phyloP scores from a whole-genome alignment of 2,888 invertebrate species.

The Stenchaetothrips biformis region DNA sequence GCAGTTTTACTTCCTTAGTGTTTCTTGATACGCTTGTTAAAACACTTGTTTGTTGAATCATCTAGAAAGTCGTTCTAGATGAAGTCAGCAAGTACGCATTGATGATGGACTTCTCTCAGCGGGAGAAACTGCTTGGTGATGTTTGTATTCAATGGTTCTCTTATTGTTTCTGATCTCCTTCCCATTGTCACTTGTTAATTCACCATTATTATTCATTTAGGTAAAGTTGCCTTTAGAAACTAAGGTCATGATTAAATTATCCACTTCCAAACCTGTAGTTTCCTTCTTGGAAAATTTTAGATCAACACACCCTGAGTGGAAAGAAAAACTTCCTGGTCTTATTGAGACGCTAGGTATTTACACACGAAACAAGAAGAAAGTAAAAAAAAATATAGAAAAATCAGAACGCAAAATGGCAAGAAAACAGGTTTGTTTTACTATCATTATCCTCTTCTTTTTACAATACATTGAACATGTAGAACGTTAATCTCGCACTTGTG shows the following conservation, averaged over 20 bases:
- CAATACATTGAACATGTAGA: background rate
- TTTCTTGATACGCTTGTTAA: background rate
- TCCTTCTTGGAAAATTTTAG: background rate
- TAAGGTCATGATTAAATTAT: background rate
- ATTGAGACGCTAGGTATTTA: background rate
- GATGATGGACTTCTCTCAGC: background rate
- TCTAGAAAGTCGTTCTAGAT: background rate
- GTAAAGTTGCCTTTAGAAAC: background rate
- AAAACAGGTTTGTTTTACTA: background rate
- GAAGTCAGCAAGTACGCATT: background rate
- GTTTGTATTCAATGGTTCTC: background rate
- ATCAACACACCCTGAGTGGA: background rate
- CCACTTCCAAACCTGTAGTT: background rate
- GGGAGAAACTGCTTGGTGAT: background rate
- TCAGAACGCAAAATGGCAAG: background rate
- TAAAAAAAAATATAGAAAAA: background rate
- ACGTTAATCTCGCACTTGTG: too few relatives aligned
- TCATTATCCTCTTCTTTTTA: background rate
- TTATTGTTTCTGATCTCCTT: too few relatives aligned
- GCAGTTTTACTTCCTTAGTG: background rate
- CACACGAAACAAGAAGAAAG: background rate
- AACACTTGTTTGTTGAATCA: background rate
- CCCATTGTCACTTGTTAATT: too few relatives aligned
- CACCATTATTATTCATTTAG: background rate
- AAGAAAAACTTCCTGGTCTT: background rate